Base-by-base conservation (phyloP, 2,888 invertebrate genomes). In the Drosophila anceps region DNA sequence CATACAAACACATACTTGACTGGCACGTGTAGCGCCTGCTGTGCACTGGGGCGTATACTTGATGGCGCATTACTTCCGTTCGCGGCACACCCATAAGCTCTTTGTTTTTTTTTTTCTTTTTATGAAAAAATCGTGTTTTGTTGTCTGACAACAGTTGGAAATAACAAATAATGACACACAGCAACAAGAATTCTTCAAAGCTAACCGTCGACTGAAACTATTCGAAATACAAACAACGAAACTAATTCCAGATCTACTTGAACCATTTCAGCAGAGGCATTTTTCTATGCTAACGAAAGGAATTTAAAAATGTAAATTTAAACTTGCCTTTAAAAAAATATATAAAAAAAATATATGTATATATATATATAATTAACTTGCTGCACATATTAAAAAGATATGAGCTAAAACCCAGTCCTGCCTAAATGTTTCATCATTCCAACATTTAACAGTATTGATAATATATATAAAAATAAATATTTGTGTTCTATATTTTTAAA, bases 1-100 rank as follows among this genome's bases (percentile, higher is more conserved):
- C 29, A 31, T 18, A 37, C 18, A 66, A 18, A 58, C 13, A 43
- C 13, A 46, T 33, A 61, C 43, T 54, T 44, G 15, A 27, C 15
- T 37, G 76, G 73, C 87, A 82, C 84, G 84, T 84, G 84, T 78
- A 55, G 20, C 50, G 39, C 15, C 48, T 48, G 66, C 35, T 67
- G 69, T 63, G 70, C 73, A 71, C 35, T 55, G 53, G 68, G 72
- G 57, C 80, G 77, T 72, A 82, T 84, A 77, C 80, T 63, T 48
- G 44, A 73, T 76, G 63, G 62, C 66, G 27, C 69, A 59, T 67
- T 78, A 70, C 74, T 78, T 78, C 77, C 74, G 77, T 62, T 43
- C 31, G 44, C 50, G 69, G 61, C 78, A 61, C 77, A 74, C 78
- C 77, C 74, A 61, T 43, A 41, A 69, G 41, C 39, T 65, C 31